These are phyloP conservation scores for Darevskia mixta DNA, from an alignment of 2,797 vertebrate genomes.

Conservation along the genomic window DNA sequence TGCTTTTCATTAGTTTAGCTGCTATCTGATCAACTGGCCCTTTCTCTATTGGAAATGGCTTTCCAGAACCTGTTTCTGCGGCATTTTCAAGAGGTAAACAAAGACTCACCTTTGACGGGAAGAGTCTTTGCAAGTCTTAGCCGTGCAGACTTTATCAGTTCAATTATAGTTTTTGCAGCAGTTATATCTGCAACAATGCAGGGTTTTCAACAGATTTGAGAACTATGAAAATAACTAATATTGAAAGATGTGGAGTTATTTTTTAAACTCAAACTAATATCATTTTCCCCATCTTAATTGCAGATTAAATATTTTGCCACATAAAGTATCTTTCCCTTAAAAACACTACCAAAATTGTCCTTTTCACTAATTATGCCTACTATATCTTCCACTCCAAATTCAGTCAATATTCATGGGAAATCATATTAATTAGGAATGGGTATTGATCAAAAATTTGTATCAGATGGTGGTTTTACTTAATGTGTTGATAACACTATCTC, in stretches of 20 bases:
- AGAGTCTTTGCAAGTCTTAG: slow-evolving; percentile 57
- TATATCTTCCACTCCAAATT: slow-evolving; percentile 1
- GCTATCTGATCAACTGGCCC: slow-evolving; percentile 91
- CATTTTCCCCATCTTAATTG: slow-evolving; percentile 33
- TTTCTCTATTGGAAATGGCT: slow-evolving; percentile 78
- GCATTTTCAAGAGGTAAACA: slow-evolving; percentile 74
- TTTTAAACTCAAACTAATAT: slow-evolving; percentile 41
- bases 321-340: not conserved
- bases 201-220: slow-evolving; percentile 45
- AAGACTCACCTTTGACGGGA: slow-evolving; percentile 66
- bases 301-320: slow-evolving; percentile 7
- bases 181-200: slow-evolving; percentile 35
- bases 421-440: not conserved
- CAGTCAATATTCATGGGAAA: not conserved
- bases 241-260: slow-evolving; percentile 2
- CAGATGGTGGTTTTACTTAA: not conserved
- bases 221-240: slow-evolving; percentile 50
- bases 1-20: slow-evolving; percentile 94
- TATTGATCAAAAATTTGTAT: not conserved
- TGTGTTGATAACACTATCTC: too few species aligned
- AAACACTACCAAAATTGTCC: slow-evolving; percentile 8
- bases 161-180: slow-evolving; percentile 40
- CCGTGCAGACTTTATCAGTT: slow-evolving; percentile 53
- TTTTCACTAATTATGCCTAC: not conserved
- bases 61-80: slow-evolving; percentile 71